Evolutionary conservation across 2,797 vertebrate species (phyloP), one percentile per base, ranked within the genome.

Genomic region (Perodicticus potto): DNA sequence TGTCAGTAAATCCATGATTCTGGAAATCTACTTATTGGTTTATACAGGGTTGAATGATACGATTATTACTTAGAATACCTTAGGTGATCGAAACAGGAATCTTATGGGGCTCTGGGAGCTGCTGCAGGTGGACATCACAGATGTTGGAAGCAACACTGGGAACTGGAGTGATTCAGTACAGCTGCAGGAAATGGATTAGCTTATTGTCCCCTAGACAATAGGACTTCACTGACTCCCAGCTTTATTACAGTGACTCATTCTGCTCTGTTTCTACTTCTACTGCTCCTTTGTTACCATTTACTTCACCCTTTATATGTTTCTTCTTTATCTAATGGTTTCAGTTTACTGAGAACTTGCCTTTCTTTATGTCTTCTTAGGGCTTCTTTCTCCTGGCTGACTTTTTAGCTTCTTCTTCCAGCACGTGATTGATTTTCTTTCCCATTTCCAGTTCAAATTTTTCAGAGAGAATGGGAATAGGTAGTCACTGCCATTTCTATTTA

Each of bases 371-470:
- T 88, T 90, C 55, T 69, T 5, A 25, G 61, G 29, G 70, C 20
- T 83, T 57, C 43, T 89, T 87, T 59, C 74, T 80, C 29, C 8
- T 76, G 12, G 45, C 29, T 87, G 65, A 67, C 29, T 63, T 90
- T 88, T 72, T 59, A 91, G 69, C 23, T 86, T 90, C 37, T 78
- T 49, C 49, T 81, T 19, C 49, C 49, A 81, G 10, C 7, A 34
- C 0, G 1, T 55, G 37, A 89, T 78, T 78, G 89, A 95, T 83
- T 91, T 96, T 95, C 37, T 72, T 17, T 89, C 37, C 25, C 23
- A 14, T 53, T 81, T 87, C 57, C 45, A 92, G 22, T 92, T 93
- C 43, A 90, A 6, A 57, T 86, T 95, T 73, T 92, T 92, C 57
- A 84, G 92, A 80, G 43, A 88, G n/a, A 89, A 37, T 37, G 69